Conservation (phyloP, 2,797 vertebrate species). For the Helostoma temminkii region DNA sequence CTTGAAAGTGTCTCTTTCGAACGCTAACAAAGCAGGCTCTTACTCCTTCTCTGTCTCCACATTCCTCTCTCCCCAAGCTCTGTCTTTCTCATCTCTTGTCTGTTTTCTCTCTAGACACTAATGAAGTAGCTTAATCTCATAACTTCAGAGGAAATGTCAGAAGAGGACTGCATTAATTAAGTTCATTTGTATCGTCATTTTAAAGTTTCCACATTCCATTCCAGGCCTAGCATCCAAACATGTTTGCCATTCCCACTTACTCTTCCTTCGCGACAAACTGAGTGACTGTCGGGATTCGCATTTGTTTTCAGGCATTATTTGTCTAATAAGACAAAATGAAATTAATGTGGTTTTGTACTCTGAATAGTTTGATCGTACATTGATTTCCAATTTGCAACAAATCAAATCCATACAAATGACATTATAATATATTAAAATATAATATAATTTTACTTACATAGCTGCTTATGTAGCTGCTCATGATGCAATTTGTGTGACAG, state of each 20-base stretch:
- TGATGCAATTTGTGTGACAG: background rate
- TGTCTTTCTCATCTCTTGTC: conserved; percentile 62
- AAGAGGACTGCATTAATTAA: conserved; percentile 68
- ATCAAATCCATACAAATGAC: background rate
- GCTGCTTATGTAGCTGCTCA: background rate
- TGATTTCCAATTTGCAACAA: conserved; percentile 20
- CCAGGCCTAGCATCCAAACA: background rate
- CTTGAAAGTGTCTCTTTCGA: conserved; percentile 75
- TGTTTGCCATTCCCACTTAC: conserved; percentile 17
- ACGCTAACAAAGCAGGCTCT: conserved; percentile 67
- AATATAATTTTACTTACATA: background rate
- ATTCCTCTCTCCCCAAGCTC: conserved; percentile 50
- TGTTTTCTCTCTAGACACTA: conserved; percentile 75
- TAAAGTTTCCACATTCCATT: conserved; percentile 44
- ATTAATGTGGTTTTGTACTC: background rate
- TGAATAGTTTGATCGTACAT: conserved; percentile 17
- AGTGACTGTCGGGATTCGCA: background rate
- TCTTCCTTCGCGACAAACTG: background rate
- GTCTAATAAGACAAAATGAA: conserved; percentile 28
- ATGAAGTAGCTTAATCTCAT: conserved; percentile 77
- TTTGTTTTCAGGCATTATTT: background rate
- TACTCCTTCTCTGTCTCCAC: conserved; percentile 36
- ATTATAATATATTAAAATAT: too few species aligned
- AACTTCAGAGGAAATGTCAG: conserved; percentile 70
- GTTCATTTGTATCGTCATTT: conserved; percentile 37